A percentile compares a stretch with the other conserved stretches of the same genome.
These are phyloP conservation scores for Aradus depressus DNA, from an alignment of 2,888 invertebrate species.

Conservation along the genomic window DNA sequence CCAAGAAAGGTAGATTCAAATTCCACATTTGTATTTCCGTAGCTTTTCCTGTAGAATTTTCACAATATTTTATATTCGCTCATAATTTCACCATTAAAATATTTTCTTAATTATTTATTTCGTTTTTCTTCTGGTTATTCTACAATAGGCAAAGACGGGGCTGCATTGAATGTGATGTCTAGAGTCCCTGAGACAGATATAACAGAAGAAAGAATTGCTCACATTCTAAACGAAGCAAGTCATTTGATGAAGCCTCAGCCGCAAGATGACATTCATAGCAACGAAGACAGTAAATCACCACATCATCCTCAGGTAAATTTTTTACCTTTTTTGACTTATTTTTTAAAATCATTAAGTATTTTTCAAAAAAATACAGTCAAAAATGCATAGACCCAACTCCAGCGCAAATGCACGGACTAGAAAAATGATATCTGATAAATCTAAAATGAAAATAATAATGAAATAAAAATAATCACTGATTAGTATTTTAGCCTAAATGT, in stretches of 20 bases:
- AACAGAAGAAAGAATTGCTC: slow-evolving; percentile 85
- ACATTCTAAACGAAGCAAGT: slow-evolving; percentile 86
- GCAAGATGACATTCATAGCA: slow-evolving; percentile 57
- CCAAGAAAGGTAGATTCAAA: slow-evolving; percentile 86
- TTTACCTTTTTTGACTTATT: neutral
- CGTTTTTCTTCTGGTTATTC: too few species aligned
- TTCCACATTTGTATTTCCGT: too few species aligned
- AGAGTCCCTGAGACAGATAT: slow-evolving; percentile 55
- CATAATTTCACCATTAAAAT: neutral
- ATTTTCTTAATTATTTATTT: too few species aligned
- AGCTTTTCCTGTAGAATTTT: too few species aligned
- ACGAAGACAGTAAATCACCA: slow-evolving; percentile 71
- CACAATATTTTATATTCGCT: neutral
- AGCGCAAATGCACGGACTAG: too few species aligned
- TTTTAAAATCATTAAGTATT: too few species aligned
- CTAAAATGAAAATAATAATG: too few species aligned
- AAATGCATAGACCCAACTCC: too few species aligned
- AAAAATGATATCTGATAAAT: too few species aligned
- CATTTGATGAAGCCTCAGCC: slow-evolving; percentile 66
- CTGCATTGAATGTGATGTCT: slow-evolving; percentile 53
- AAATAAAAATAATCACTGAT: too few species aligned
- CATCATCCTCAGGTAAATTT: slow-evolving; percentile 34
- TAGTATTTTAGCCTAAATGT: too few species aligned
- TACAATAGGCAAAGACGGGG: slow-evolving; percentile 79
- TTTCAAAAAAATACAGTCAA: too few species aligned